Base-by-base conservation (phyloP, 2,113 vertebrate genomes). In the Rhegmatorhina hoffmannsi region DNA sequence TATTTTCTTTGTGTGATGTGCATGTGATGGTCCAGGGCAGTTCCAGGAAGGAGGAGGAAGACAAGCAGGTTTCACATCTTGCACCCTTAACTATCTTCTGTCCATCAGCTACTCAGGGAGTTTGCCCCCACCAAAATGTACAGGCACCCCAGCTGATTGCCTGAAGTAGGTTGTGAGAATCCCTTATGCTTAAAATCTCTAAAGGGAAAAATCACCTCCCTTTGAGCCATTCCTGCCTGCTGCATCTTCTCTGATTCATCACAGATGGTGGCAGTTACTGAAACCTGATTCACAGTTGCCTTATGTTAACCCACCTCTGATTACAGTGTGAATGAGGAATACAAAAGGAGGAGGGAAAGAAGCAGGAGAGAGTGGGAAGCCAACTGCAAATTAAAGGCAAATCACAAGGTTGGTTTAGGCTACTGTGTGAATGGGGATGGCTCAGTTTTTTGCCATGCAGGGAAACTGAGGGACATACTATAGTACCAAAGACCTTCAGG, bases 381-480 rank as follows among this genome's bases (percentile, higher is more conserved):
- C 64, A 91, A 70, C 88, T 94, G 64, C 73, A 90, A 84, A 94
- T 92, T 93, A 88, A 91, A 94, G 72, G 88, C 88, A 96, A 97
- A 95, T 94, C 92, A 89, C 55, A 67, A 86, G 64, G 56, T 49
- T 81, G 69, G 80, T 49, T 91, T 90, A n/a, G 87, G 83, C 17
- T 72, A 10, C 56, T 96, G 88, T 95, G 73, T 56, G 63, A 93
- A 85, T 38, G 36, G 34, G 62, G 34, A 19, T 68, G 88, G 70
- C 62, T 91, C 55, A 18, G 2, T 78, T 92, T 95, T 81, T 63
- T 21, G 8, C 73, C 64, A 36, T 38, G 60, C 60, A 67, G 89
- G 75, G 60, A 90, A 93, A 75, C 53, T 49, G 28, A 5, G 26
- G 81, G 38, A 33, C n/a, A 26, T 56, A 31, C 17, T 17, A 7